Evolutionary conservation across 2,113 vertebrate genomes (phyloP).

Genomic region (Conger conger): DNA sequence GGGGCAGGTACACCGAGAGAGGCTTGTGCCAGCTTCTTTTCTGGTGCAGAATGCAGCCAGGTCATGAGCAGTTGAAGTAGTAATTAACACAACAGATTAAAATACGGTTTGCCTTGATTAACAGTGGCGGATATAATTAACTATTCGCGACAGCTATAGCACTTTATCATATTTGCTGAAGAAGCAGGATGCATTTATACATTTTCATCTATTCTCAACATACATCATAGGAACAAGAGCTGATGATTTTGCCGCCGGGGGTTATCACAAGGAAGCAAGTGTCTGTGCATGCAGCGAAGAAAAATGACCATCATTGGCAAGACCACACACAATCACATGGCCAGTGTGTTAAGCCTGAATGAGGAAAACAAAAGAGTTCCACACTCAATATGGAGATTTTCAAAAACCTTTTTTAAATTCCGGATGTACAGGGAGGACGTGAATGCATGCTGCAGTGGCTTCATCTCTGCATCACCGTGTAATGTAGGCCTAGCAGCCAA

Average conservation of each 20-base stretch:
- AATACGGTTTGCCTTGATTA: not conserved
- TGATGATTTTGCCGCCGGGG: not conserved
- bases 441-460: too few species aligned
- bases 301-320: constrained; percentile 25
- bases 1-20: not conserved
- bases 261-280: not conserved
- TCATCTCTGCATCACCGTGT: too few species aligned
- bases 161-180: not conserved
- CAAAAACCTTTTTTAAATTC: too few species aligned
- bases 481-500: too few species aligned
- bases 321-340: not conserved
- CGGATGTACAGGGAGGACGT: too few species aligned
- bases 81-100: not conserved
- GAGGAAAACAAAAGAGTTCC: too few species aligned
- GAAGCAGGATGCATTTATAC: constrained; percentile 24
- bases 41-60: not conserved
- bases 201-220: not conserved
- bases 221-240: not conserved
- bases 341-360: too few species aligned
- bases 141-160: not conserved
- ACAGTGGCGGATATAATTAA: not conserved
- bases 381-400: too few species aligned
- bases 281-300: not conserved
- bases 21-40: not conserved
- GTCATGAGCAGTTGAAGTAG: not conserved